Percentiles rank a stretch among this genome's conserved stretches.
These are phyloP conservation scores for Pandemis heparana DNA, from an alignment of 2,888 invertebrate species.

Conservation along the genomic window DNA sequence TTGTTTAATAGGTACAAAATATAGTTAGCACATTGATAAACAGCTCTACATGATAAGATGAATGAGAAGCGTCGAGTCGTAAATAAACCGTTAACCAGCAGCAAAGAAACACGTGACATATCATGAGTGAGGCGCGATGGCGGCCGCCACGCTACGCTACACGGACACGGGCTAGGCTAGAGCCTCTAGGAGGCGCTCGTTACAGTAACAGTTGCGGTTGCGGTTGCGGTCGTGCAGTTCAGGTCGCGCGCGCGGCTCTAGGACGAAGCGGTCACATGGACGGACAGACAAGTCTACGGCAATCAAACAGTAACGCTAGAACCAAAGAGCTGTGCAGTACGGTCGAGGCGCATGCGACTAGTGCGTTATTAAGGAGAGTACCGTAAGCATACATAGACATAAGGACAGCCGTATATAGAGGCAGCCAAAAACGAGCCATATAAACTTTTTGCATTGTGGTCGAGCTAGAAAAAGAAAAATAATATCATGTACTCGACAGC, in stretches of 20 bases:
- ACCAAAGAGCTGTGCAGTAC: conserved; percentile 57
- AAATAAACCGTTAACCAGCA: conserved; percentile 52
- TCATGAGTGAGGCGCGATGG: conserved; percentile 54
- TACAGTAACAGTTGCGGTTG: not conserved
- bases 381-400: conserved; percentile 84
- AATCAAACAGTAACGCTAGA: conserved; percentile 55
- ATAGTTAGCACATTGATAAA: conserved; percentile 58
- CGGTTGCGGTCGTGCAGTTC: not conserved
- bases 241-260: conserved; percentile 42
- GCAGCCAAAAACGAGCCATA: conserved; percentile 85
- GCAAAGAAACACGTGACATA: conserved; percentile 51
- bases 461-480: conserved; percentile 82
- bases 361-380: conserved; percentile 72
- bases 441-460: conserved; percentile 83
- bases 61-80: conserved; percentile 62
- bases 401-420: conserved; percentile 84
- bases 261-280: conserved; percentile 64
- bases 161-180: conserved; percentile 17
- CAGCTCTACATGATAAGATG: conserved; percentile 62
- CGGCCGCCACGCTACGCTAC: conserved; percentile 47
- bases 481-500: conserved; percentile 74
- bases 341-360: conserved; percentile 72
- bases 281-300: conserved; percentile 70
- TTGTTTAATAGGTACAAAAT: conserved; percentile 50
- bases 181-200: conserved; percentile 9